Conservation (phyloP, 2,797 vertebrate species). For the Sebastes matsubarae region DNA sequence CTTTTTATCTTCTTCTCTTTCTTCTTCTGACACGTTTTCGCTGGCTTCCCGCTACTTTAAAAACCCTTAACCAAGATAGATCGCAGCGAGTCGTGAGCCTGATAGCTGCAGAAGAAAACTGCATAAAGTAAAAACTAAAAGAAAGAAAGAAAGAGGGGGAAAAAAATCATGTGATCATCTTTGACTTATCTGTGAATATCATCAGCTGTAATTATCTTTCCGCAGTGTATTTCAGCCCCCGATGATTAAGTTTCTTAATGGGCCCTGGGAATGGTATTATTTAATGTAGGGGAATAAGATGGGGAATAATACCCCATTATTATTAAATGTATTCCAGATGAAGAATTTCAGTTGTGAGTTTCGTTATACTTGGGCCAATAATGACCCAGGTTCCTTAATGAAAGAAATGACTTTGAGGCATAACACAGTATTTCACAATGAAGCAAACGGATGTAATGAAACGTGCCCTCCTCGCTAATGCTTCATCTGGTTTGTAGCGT, state of each 20-base stretch:
- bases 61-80: conserved; percentile 39
- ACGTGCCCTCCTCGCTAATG: conserved; percentile 8
- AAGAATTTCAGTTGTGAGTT: conserved; percentile 64
- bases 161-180: conserved; percentile 35
- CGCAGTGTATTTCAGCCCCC: conserved; percentile 51
- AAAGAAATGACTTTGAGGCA: conserved; percentile 65
- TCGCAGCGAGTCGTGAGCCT: not conserved
- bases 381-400: conserved; percentile 65
- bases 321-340: conserved; percentile 67
- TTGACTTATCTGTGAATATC: conserved; percentile 71
- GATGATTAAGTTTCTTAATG: conserved; percentile 73
- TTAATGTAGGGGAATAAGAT: conserved; percentile 71
- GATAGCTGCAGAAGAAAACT: conserved; percentile 4
- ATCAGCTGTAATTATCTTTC: conserved; percentile 72
- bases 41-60: conserved; percentile 9
- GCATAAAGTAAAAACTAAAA: conserved; percentile 32
- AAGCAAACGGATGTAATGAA: conserved; percentile 38
- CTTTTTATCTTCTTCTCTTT: conserved; percentile 53
- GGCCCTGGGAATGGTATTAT: conserved; percentile 70
- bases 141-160: not conserved
- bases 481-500: conserved; percentile 12
- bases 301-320: conserved; percentile 71
- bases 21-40: conserved; percentile 23
- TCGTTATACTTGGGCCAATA: conserved; percentile 63
- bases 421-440: conserved; percentile 51